phyloP scores from a whole-genome alignment of 2,113 vertebrate genomes.

The Centropristis striata region DNA sequence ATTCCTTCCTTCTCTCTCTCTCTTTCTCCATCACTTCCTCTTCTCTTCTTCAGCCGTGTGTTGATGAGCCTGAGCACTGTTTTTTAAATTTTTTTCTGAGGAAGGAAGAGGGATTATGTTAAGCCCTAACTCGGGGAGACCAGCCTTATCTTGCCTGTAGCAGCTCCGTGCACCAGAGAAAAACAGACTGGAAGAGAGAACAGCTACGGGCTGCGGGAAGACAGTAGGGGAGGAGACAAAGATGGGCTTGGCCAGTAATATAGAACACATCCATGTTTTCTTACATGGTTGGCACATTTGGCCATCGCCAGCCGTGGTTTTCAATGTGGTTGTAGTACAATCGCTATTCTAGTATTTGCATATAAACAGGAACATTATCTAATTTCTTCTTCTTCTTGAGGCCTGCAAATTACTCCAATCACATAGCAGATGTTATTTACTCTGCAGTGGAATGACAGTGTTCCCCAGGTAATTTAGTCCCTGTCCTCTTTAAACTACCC shows the following conservation, averaged over 20 bases:
- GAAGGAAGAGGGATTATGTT: slow-evolving; percentile 87
- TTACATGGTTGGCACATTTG: slow-evolving; percentile 40
- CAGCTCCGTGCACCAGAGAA: slow-evolving; percentile 85
- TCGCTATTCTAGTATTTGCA: slow-evolving; percentile 3
- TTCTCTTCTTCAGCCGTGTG: slow-evolving; percentile 78
- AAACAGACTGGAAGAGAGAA: slow-evolving; percentile 81
- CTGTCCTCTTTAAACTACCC: slow-evolving; percentile 7
- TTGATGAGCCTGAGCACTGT: slow-evolving; percentile 81
- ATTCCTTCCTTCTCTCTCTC: slow-evolving; percentile 48
- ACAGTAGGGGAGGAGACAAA: slow-evolving; percentile 58
- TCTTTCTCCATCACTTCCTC: slow-evolving; percentile 73
- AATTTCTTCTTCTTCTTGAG: background rate
- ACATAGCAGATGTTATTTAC: slow-evolving; percentile 54
- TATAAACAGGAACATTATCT: slow-evolving; percentile 30
- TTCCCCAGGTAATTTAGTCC: slow-evolving; percentile 52
- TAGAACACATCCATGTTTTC: slow-evolving; percentile 63
- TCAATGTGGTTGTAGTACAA: background rate
- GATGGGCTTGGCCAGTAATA: slow-evolving; percentile 69
- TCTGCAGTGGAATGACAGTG: slow-evolving; percentile 39
- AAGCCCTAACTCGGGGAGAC: slow-evolving; percentile 85
- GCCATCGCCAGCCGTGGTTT: slow-evolving; percentile 35
- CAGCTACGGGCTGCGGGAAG: slow-evolving; percentile 64
- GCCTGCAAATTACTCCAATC: slow-evolving; percentile 32
- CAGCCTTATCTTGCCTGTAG: slow-evolving; percentile 87
- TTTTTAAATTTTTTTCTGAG: slow-evolving; percentile 72